Evolutionary conservation across 2,888 invertebrate species (phyloP).

Genomic region (Rhaphigaster nebulosa): DNA sequence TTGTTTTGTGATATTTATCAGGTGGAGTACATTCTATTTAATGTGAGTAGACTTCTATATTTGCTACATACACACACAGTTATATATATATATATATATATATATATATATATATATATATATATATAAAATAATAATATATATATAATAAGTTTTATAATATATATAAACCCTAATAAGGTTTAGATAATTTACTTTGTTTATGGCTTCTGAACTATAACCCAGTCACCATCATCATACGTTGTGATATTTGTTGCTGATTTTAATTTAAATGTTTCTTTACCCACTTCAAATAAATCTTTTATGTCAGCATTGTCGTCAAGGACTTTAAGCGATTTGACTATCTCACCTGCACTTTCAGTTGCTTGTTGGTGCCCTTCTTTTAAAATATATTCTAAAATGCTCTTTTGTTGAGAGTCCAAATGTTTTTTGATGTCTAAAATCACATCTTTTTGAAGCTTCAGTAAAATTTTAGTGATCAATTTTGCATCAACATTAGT

Average conservation of each 20-base stretch:
- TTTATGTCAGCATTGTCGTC: not conserved
- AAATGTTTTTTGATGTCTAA: not conserved
- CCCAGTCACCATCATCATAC: not conserved
- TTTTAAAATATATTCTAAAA: constrained; percentile 20
- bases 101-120: no score
- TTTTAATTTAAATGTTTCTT: not conserved
- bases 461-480: not conserved
- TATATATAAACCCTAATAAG: no score
- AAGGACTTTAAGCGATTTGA: not conserved
- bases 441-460: constrained; percentile 38
- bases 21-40: no score
- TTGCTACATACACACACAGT: no score
- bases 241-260: not conserved
- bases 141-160: no score
- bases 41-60: no score
- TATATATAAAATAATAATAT: no score
- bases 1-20: no score
- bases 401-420: not conserved
- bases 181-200: not conserved
- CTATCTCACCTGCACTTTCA: not conserved
- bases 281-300: not conserved
- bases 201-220: not conserved
- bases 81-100: no score
- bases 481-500: not conserved
- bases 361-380: not conserved